A percentile compares a stretch with the other conserved stretches of the same genome.
Conservation (phyloP, 1,140 invertebrate genomes). For the Euwallacea fornicatus region DNA sequence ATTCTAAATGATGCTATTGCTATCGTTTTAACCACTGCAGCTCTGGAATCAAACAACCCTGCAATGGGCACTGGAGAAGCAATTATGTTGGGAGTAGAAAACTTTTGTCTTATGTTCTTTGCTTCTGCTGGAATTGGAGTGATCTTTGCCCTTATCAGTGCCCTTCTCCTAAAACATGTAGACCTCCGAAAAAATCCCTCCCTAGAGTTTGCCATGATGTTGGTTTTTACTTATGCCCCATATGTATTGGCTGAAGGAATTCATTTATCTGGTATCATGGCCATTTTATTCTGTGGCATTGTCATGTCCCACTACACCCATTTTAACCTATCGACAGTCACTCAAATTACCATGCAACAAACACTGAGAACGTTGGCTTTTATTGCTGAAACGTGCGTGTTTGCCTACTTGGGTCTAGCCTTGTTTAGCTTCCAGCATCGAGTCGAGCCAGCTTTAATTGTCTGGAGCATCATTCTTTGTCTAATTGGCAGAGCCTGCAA, state of each 20-base stretch:
- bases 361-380: constrained; percentile 97
- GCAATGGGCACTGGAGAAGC: constrained; percentile 75
- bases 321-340: constrained; percentile 96
- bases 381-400: constrained; percentile 98
- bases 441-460: constrained; percentile 78
- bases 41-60: constrained; percentile 75
- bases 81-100: constrained; percentile 84
- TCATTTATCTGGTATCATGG: constrained; percentile 97
- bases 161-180: constrained; percentile 92
- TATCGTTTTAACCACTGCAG: constrained; percentile 93
- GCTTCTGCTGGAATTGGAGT: constrained; percentile 97
- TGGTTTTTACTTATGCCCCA: constrained; percentile 97
- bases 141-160: constrained; percentile 90
- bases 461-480: constrained; percentile 93
- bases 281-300: constrained; percentile 97
- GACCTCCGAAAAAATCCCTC: constrained; percentile 97
- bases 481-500: constrained; percentile 93
- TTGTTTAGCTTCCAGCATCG: constrained; percentile 94
- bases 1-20: constrained; percentile 98
- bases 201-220: constrained; percentile 96
- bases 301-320: constrained; percentile 99
- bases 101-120: constrained; percentile 98
- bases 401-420: constrained; percentile 97
- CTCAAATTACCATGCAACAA: constrained; percentile 99
- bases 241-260: constrained; percentile 98